Evolutionary conservation across 1,140 invertebrate genomes (phyloP).

Genomic region (Drosophila nannoptera): DNA sequence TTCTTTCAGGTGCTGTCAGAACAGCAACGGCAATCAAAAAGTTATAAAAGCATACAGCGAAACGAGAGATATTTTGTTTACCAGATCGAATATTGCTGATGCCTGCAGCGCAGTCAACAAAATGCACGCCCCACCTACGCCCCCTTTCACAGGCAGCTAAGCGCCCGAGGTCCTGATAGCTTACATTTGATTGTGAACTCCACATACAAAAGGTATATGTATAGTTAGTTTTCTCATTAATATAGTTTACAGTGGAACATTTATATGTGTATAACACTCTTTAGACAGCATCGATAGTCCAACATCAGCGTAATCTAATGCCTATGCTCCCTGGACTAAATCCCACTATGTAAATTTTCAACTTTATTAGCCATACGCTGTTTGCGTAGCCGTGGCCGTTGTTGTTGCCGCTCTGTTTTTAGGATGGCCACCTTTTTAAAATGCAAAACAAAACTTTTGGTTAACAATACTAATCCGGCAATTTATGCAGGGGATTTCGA

Average conservation of each 20-base stretch:
- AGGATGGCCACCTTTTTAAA: constrained; percentile 69
- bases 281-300: constrained; percentile 17
- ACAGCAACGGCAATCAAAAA: constrained; percentile 59
- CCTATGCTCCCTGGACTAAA: constrained; percentile 17
- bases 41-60: constrained; percentile 54
- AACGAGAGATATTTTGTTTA: constrained; percentile 47
- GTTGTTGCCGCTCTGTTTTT: constrained; percentile 1
- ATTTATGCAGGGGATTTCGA: constrained; percentile 76
- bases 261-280: too few species aligned
- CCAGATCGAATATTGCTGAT: constrained; percentile 48
- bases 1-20: constrained; percentile 41
- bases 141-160: not conserved
- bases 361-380: constrained; percentile 58
- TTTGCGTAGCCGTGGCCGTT: constrained; percentile 9
- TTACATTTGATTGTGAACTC: not conserved
- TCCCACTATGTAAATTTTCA: constrained; percentile 35
- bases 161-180: constrained; percentile 1
- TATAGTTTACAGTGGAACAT: not conserved
- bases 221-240: not conserved
- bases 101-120: constrained; percentile 38
- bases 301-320: constrained; percentile 17
- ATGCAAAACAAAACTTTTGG: constrained; percentile 76
- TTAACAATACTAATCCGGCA: constrained; percentile 77
- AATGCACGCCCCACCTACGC: constrained; percentile 33
- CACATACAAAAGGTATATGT: not conserved